phyloP scores from a whole-genome alignment of 2,113 vertebrate genomes.

The Phrynosoma platyrhinos region DNA sequence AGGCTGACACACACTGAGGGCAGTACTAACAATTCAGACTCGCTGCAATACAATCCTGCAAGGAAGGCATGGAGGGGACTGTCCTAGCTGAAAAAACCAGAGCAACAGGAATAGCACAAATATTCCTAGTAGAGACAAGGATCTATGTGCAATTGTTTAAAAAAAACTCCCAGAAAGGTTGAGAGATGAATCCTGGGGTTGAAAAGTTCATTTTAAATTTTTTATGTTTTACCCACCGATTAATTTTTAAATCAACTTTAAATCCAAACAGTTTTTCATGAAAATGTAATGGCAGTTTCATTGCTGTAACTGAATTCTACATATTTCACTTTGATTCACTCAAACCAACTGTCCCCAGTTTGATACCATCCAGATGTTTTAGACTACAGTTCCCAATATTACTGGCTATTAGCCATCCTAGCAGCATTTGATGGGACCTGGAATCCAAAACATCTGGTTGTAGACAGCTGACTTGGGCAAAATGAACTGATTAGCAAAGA shows the following conservation, averaged over 20 bases:
- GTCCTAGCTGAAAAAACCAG: not conserved
- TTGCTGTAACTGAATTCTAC: not conserved
- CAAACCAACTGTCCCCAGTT: not conserved
- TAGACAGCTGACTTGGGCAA: not conserved
- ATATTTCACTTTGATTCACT: not conserved
- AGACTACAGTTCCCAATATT: not conserved
- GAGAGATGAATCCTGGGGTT: not conserved
- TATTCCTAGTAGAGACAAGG: not conserved
- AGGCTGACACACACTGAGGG: not conserved
- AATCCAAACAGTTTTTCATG: not conserved
- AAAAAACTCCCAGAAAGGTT: not conserved
- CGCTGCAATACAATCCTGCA: not conserved
- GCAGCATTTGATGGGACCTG: not conserved
- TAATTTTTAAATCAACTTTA: not conserved
- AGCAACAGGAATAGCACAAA: not conserved
- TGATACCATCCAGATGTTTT: not conserved
- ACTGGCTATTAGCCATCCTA: not conserved
- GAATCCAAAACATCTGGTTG: not conserved
- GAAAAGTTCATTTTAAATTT: not conserved
- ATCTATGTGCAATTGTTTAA: not conserved
- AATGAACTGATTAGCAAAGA: conserved; percentile 6
- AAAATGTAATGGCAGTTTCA: not conserved
- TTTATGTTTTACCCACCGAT: not conserved
- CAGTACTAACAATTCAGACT: not conserved
- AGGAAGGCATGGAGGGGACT: not conserved